Evolutionary conservation across 2,797 vertebrate species (phyloP).

Genomic region (Pempheris klunzingeri): DNA sequence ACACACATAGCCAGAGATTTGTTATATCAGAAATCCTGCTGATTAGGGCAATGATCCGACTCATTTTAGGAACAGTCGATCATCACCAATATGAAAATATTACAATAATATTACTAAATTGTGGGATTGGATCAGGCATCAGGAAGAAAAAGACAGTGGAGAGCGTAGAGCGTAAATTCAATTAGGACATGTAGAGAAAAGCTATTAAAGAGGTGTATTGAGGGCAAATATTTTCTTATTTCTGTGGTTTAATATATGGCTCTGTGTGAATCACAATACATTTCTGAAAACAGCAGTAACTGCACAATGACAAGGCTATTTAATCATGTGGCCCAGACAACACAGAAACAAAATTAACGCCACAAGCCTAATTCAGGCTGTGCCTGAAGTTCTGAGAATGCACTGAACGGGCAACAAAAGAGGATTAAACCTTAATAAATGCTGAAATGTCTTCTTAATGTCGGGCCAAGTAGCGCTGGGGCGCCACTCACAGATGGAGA

Average conservation of each 20-base stretch:
- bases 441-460: slow-evolving; percentile 43
- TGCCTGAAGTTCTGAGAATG: slow-evolving; percentile 31
- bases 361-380: slow-evolving; percentile 26
- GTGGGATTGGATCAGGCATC: not conserved
- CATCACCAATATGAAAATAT: not conserved
- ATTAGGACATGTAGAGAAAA: no score
- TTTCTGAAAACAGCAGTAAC: slow-evolving; percentile 34
- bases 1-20: slow-evolving; percentile 15
- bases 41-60: not conserved
- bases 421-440: slow-evolving; percentile 50
- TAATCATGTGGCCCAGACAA: slow-evolving; percentile 16
- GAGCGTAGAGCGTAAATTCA: no score
- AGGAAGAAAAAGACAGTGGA: not conserved
- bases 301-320: slow-evolving; percentile 20
- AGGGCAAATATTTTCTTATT: slow-evolving; percentile 18
- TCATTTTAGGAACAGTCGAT: not conserved
- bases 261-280: slow-evolving; percentile 17
- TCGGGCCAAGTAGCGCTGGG: slow-evolving; percentile 26
- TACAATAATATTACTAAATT: not conserved
- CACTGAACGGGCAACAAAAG: slow-evolving; percentile 15
- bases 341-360: slow-evolving; percentile 28
- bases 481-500: slow-evolving; percentile 30
- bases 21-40: slow-evolving; percentile 6
- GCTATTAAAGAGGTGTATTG: slow-evolving; percentile 2
- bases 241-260: not conserved